A percentile compares a stretch with the other conserved stretches of the same genome.
phyloP scores from a whole-genome alignment of 2,113 vertebrate species.

The Malurus alboscapulatus region DNA sequence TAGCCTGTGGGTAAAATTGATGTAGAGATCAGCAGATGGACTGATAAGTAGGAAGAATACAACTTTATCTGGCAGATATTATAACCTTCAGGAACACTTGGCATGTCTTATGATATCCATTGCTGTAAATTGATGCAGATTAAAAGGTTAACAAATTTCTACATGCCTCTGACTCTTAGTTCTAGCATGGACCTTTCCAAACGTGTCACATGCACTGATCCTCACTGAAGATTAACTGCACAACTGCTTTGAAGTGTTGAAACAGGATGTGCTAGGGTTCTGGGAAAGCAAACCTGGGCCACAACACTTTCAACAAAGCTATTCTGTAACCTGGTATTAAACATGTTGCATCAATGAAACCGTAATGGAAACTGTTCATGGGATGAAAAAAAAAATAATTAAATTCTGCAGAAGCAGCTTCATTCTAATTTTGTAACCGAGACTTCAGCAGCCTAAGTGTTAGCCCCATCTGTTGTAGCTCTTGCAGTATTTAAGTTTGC shows the following conservation, averaged over 20 bases:
- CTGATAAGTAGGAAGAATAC: constrained; percentile 19
- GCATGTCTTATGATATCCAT: not conserved
- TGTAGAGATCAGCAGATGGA: constrained; percentile 25
- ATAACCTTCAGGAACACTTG: constrained; percentile 21
- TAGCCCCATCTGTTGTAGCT: not conserved
- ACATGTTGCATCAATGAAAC: not conserved
- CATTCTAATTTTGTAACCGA: not conserved
- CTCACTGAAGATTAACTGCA: not conserved
- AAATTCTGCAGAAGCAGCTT: not conserved
- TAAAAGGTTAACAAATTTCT: constrained; percentile 47
- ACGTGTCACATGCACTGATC: not conserved
- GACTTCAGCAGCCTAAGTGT: not conserved
- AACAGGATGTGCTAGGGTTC: not conserved
- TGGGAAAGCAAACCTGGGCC: not conserved
- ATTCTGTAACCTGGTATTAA: not conserved
- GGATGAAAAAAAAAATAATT: not conserved
- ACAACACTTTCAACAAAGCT: not conserved
- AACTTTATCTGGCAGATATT: constrained; percentile 22
- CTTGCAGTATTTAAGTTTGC: not conserved
- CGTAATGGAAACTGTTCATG: not conserved
- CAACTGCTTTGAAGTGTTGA: constrained; percentile 16
- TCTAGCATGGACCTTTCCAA: not conserved
- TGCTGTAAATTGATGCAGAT: not conserved
- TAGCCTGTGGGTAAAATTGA: not conserved
- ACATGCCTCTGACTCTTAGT: not conserved